Percentiles rank a stretch among this genome's conserved stretches.
Evolutionary conservation across 2,888 invertebrate genomes (phyloP).

Genomic region (Drepanosiphum platanoidis): DNA sequence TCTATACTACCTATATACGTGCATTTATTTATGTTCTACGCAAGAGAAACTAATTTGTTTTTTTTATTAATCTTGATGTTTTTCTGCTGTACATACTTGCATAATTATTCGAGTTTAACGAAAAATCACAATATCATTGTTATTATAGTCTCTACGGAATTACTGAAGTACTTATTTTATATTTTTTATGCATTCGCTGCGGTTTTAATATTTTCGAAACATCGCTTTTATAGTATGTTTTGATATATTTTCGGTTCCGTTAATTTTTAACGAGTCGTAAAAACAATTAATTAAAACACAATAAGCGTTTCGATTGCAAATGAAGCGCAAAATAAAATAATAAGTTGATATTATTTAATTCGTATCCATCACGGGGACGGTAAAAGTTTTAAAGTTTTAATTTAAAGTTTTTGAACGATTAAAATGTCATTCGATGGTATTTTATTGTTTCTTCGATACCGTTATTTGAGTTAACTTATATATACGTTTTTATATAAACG

Average conservation of each 20-base stretch:
- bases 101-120: not conserved
- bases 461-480: no score
- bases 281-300: not conserved
- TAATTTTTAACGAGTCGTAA: not conserved
- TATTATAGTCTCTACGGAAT: no score
- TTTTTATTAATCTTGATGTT: not conserved
- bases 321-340: not conserved
- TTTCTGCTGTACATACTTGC: not conserved
- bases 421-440: no score
- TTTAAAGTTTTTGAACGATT: not conserved
- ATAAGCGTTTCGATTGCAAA: not conserved
- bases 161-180: no score
- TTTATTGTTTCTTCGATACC: no score
- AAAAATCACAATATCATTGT: not conserved
- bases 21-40: not conserved
- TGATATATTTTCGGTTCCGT: not conserved
- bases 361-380: not conserved
- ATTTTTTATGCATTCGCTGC: not conserved
- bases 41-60: not conserved
- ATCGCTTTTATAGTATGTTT: not conserved
- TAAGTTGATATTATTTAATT: not conserved
- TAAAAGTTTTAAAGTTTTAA: not conserved
- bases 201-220: not conserved
- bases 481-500: no score
- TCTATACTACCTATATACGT: not conserved